These are phyloP conservation scores for Polyommatus iphigenia DNA, from an alignment of 2,888 invertebrate species.

Conservation along the genomic window DNA sequence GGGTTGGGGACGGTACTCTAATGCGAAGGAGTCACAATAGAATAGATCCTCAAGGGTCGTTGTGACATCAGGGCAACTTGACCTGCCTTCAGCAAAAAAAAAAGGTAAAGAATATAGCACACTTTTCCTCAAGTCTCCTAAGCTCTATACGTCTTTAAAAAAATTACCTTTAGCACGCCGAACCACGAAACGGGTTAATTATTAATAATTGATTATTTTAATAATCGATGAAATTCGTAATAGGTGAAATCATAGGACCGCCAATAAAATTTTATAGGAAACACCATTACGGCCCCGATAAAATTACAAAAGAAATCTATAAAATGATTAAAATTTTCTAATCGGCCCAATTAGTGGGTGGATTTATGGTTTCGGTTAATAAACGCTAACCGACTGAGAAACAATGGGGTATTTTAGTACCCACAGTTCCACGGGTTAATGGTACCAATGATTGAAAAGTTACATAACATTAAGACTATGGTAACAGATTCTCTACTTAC, in stretches of 20 bases:
- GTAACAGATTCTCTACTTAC: no score
- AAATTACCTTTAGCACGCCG: neutral
- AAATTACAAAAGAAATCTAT: conserved; percentile 78
- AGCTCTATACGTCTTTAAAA: neutral
- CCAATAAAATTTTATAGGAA: conserved; percentile 72
- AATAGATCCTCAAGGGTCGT: no score
- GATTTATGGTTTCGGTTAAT: conserved; percentile 70
- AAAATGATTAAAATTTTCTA: conserved; percentile 76
- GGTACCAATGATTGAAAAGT: neutral
- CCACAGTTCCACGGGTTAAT: neutral
- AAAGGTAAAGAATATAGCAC: no score
- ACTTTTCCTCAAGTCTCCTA: neutral
- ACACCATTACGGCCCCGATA: conserved; percentile 71
- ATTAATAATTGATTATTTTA: conserved; percentile 44
- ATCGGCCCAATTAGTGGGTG: conserved; percentile 71
- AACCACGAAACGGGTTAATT: conserved; percentile 6
- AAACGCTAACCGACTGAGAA: conserved; percentile 35
- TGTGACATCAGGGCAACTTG: no score
- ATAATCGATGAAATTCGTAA: conserved; percentile 53
- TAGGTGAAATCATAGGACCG: conserved; percentile 71
- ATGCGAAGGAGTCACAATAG: no score
- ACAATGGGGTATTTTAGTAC: conserved; percentile 9
- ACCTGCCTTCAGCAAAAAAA: no score
- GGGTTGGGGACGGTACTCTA: no score
- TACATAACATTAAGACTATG: neutral